Conservation (phyloP, 1,140 invertebrate genomes). For the Scaptodrosophila lebanonensis region DNA sequence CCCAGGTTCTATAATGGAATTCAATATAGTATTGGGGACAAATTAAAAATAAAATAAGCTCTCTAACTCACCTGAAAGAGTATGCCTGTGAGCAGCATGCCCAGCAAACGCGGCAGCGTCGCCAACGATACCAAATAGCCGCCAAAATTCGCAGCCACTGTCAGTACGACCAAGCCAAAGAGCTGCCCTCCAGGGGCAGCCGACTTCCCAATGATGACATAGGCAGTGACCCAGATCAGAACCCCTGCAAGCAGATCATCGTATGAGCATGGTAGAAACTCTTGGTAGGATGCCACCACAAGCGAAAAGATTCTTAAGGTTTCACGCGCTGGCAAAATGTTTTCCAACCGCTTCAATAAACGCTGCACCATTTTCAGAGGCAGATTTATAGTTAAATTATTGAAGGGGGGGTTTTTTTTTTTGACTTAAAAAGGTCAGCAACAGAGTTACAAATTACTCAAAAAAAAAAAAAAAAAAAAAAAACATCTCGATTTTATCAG, state of each 20-base stretch:
- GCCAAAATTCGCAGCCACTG: conserved; percentile 87
- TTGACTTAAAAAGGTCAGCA: too few relatives aligned
- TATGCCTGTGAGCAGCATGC: conserved; percentile 90
- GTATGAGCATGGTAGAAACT: too few relatives aligned
- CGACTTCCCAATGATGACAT: conserved; percentile 84
- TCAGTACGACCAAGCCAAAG: conserved; percentile 86
- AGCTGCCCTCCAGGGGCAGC: conserved; percentile 88
- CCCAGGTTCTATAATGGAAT: conserved; percentile 81
- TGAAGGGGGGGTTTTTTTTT: too few relatives aligned
- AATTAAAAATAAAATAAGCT: neutral
- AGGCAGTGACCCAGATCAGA: conserved; percentile 87
- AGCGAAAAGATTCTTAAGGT: neutral
- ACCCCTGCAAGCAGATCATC: conserved; percentile 77
- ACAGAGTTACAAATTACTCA: too few relatives aligned
- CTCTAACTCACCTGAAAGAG: conserved; percentile 80
- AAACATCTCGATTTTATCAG: too few relatives aligned
- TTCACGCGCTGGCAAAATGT: too few relatives aligned
- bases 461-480: too few relatives aligned
- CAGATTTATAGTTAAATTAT: too few relatives aligned
- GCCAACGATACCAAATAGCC: conserved; percentile 87
- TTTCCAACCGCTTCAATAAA: too few relatives aligned
- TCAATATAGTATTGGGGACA: neutral
- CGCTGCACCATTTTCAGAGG: too few relatives aligned
- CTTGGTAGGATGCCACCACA: too few relatives aligned
- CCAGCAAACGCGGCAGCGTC: conserved; percentile 90